phyloP scores from a whole-genome alignment of 53 echinoderm and acorn worm genomes.

The Mesocentrotus franciscanus region DNA sequence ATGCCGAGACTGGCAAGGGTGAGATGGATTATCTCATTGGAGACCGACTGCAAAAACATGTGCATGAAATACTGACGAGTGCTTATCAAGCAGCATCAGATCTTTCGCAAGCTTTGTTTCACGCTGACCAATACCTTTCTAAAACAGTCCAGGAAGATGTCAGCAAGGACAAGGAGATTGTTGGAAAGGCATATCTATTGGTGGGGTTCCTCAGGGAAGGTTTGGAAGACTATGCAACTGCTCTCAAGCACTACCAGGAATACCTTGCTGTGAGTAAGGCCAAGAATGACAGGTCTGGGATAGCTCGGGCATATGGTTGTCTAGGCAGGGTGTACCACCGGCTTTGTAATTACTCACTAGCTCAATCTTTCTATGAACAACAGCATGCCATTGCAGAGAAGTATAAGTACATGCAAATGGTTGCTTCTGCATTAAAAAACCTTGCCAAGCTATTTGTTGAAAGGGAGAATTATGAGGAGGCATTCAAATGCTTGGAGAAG shows the following conservation, averaged over 20 bases:
- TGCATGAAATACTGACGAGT: constrained; percentile 81
- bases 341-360: constrained; percentile 79
- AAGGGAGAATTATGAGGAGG: constrained; percentile 68
- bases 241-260: constrained; percentile 84
- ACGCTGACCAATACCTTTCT: constrained; percentile 74
- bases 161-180: constrained; percentile 65
- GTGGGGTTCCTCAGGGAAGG: constrained; percentile 84
- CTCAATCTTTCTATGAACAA: constrained; percentile 89
- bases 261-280: constrained; percentile 78
- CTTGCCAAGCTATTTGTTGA: constrained; percentile 78
- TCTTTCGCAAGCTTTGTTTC: constrained; percentile 77
- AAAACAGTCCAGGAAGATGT: constrained; percentile 57
- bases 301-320: constrained; percentile 91
- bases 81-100: constrained; percentile 82
- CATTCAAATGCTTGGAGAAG: constrained; percentile 79
- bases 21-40: constrained; percentile 51
- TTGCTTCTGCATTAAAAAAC: constrained; percentile 78
- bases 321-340: constrained; percentile 84
- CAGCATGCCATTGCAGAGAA: constrained; percentile 81
- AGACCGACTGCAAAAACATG: constrained; percentile 59
- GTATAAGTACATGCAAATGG: constrained; percentile 77
- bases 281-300: constrained; percentile 79
- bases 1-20: constrained; percentile 52
- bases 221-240: constrained; percentile 73
- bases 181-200: constrained; percentile 80